Conservation (phyloP, 2,888 invertebrate species). For the Cataglyphis cursor region DNA sequence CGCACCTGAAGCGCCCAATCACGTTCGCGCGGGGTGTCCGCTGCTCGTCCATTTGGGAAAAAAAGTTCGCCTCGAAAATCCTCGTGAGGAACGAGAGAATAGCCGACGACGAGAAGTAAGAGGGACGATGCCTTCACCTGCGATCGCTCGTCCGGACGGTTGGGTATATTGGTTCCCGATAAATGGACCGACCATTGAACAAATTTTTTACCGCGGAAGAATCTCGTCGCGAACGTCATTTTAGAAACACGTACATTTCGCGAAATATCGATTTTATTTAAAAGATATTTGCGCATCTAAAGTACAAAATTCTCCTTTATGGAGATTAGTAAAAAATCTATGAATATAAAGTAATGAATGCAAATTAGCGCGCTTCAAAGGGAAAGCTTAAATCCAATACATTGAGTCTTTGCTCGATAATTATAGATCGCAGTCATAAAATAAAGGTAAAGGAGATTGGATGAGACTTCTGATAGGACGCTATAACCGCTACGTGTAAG, state of each 20-base stretch:
- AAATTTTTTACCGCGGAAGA: conserved; percentile 1
- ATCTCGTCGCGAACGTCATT: not conserved
- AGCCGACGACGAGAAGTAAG: conserved; percentile 7
- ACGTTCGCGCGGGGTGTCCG: conserved; percentile 45
- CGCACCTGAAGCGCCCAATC: conserved; percentile 71
- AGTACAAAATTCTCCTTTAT: not conserved
- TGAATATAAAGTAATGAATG: conserved; percentile 14
- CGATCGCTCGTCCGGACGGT: conserved; percentile 51
- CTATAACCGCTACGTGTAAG: conserved; percentile 46
- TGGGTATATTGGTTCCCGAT: conserved; percentile 58
- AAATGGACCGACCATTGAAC: conserved; percentile 36
- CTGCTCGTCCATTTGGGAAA: conserved; percentile 53
- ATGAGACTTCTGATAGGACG: not conserved
- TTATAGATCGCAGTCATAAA: not conserved
- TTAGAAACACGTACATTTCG: conserved; percentile 12
- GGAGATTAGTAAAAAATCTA: not conserved
- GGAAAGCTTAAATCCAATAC: not conserved
- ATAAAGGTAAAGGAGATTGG: conserved; percentile 16
- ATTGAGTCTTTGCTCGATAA: conserved; percentile 8
- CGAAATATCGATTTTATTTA: conserved; percentile 2
- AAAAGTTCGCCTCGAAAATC: conserved; percentile 48
- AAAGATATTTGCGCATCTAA: conserved; percentile 2
- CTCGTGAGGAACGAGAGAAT: conserved; percentile 25
- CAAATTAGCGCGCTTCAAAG: conserved; percentile 6
- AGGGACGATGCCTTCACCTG: conserved; percentile 42